phyloP scores from a whole-genome alignment of 2,797 vertebrate genomes.

The Limnodromus scolopaceus region DNA sequence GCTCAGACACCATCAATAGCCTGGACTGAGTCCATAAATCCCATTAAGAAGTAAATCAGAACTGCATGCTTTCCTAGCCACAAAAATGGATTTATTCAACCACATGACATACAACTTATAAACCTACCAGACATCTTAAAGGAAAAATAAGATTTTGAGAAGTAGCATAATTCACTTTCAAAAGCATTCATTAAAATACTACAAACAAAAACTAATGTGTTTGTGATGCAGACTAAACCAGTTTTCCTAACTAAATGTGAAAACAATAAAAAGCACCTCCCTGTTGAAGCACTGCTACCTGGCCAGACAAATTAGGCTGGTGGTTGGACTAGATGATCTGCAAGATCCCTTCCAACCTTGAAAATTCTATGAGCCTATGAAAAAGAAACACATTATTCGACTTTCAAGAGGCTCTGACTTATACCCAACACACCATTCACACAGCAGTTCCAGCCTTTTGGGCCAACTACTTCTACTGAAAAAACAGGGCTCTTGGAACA shows the following conservation, averaged over 20 bases:
- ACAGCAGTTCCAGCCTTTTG: not conserved
- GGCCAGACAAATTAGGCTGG: too few species aligned
- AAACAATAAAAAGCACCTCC: not conserved
- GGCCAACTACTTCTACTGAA: not conserved
- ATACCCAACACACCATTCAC: not conserved
- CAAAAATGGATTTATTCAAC: not conserved
- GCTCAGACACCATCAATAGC: not conserved
- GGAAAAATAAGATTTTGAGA: not conserved
- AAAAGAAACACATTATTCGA: not conserved
- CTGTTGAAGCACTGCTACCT: not conserved
- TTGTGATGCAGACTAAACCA: not conserved
- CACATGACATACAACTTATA: rapidly evolving
- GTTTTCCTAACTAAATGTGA: not conserved
- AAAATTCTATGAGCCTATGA: too few species aligned
- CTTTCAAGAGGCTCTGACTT: not conserved
- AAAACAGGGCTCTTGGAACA: rapidly evolving
- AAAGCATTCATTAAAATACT: not conserved
- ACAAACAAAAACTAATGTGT: rapidly evolving
- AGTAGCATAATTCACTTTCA: not conserved
- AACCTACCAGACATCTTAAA: not conserved
- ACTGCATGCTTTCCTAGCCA: not conserved
- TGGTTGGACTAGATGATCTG: too few species aligned
- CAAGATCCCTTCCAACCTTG: too few species aligned
- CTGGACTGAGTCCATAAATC: not conserved
- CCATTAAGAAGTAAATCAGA: not conserved